A percentile compares a stretch with the other conserved stretches of the same genome.
Conservation (phyloP, 2,888 invertebrate genomes). For the Neocrepidodera transversa region DNA sequence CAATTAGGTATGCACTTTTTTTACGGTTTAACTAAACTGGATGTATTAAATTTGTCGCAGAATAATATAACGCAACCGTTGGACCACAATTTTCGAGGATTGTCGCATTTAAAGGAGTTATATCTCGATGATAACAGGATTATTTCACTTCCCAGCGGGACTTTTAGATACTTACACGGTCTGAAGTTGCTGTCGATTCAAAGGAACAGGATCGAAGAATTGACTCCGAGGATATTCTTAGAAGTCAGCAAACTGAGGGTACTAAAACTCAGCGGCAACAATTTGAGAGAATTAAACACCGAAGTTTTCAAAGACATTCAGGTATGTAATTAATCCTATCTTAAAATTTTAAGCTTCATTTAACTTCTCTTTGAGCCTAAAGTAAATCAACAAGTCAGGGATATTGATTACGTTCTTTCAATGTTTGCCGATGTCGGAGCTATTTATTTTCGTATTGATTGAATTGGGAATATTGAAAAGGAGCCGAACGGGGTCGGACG, state of each 20-base stretch:
- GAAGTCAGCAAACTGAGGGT: slow-evolving; percentile 74
- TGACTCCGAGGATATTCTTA: slow-evolving; percentile 76
- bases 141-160: slow-evolving; percentile 78
- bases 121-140: slow-evolving; percentile 80
- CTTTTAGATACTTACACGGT: slow-evolving; percentile 70
- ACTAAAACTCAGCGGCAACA: slow-evolving; percentile 79
- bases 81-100: slow-evolving; percentile 77
- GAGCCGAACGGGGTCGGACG: too few relatives aligned
- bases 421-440: neutral
- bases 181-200: slow-evolving; percentile 71
- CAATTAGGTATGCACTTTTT: slow-evolving; percentile 81
- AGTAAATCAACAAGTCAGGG: slow-evolving; percentile 26
- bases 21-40: slow-evolving; percentile 71
- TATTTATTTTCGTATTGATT: slow-evolving; percentile 2
- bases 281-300: slow-evolving; percentile 74
- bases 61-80: slow-evolving; percentile 79
- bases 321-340: slow-evolving; percentile 54
- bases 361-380: slow-evolving; percentile 15
- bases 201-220: slow-evolving; percentile 71
- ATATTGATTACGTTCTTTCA: slow-evolving; percentile 6
- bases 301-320: slow-evolving; percentile 78
- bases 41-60: slow-evolving; percentile 71
- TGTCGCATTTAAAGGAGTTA: slow-evolving; percentile 73
- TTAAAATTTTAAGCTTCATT: slow-evolving; percentile 18
- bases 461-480: neutral